Conservation (phyloP, 1,140 invertebrate species). For the Drosophila chauvacae region DNA sequence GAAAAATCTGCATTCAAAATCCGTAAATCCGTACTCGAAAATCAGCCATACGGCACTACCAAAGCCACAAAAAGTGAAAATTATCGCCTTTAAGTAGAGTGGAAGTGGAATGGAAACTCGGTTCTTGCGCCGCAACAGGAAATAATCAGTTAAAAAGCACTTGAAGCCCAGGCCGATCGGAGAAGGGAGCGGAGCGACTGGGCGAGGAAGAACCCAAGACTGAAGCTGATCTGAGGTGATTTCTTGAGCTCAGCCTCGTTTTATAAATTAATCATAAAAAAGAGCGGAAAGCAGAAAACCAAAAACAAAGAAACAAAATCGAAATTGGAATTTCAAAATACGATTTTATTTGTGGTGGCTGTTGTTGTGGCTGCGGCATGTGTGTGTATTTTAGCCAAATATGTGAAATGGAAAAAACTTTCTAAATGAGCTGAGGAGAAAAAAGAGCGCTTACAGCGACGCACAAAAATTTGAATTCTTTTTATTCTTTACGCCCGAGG, state of each 20-base stretch:
- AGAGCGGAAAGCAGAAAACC: conserved; percentile 21
- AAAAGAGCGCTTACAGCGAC: conserved; percentile 36
- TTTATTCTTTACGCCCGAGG: conserved; percentile 80
- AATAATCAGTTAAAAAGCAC: conserved; percentile 34
- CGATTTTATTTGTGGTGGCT: conserved; percentile 42
- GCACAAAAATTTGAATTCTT: conserved; percentile 80
- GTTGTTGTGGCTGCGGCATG: conserved; percentile 13
- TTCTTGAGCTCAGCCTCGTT: conserved; percentile 57
- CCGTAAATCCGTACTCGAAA: conserved; percentile 19
- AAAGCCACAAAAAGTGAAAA: conserved; percentile 73
- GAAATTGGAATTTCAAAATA: conserved; percentile 76
- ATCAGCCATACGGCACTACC: conserved; percentile 32
- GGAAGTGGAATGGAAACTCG: conserved; percentile 50
- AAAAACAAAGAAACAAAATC: conserved; percentile 63
- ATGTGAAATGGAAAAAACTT: conserved; percentile 82
- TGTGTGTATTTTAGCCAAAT: conserved; percentile 71
- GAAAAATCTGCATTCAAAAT: conserved; percentile 63
- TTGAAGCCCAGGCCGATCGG: neutral
- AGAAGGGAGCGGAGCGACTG: conserved; percentile 18
- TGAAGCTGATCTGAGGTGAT: conserved; percentile 60
- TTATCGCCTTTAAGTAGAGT: conserved; percentile 57
- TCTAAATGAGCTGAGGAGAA: conserved; percentile 62
- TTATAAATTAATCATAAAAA: conserved; percentile 73
- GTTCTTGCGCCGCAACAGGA: conserved; percentile 51
- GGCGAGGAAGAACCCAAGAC: conserved; percentile 24